These are phyloP conservation scores for Cheiracanthium punctorium DNA, from an alignment of 2,888 invertebrate species.

Conservation along the genomic window DNA sequence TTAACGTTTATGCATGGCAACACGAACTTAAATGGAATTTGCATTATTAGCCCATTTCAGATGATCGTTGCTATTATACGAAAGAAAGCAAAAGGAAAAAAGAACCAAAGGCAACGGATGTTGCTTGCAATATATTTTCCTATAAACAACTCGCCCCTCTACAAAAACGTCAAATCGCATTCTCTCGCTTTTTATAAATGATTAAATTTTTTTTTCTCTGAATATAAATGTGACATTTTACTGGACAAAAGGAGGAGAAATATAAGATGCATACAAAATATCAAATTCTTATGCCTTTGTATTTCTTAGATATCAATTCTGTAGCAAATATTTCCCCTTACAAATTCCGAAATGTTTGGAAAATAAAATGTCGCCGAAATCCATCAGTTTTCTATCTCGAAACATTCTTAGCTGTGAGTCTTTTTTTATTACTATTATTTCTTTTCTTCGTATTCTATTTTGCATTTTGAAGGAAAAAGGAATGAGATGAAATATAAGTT, in stretches of 20 bases:
- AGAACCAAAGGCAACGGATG: not conserved
- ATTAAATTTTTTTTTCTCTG: not conserved
- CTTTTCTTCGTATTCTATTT: not conserved
- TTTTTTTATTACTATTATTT: no score
- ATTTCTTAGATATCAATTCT: not conserved
- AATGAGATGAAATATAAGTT: no score
- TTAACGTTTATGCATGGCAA: no score
- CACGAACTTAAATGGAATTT: no score
- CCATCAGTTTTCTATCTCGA: not conserved
- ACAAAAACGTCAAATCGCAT: not conserved
- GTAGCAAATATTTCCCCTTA: not conserved
- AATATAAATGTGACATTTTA: conserved; percentile 13
- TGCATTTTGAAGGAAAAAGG: not conserved
- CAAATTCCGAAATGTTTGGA: not conserved
- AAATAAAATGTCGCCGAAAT: conserved; percentile 4
- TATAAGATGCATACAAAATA: not conserved
- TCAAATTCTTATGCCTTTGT: not conserved
- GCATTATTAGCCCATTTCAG: no score
- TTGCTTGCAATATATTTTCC: not conserved
- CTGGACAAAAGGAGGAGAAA: conserved; percentile 9
- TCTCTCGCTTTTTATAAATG: not conserved
- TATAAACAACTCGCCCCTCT: not conserved
- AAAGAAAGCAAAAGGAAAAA: no score
- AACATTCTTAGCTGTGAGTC: not conserved
- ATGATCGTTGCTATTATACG: no score